Evolutionary conservation across 2,797 vertebrate species (phyloP), one percentile per base, ranked within the genome.

Genomic region (Scomberomorus guttatus): DNA sequence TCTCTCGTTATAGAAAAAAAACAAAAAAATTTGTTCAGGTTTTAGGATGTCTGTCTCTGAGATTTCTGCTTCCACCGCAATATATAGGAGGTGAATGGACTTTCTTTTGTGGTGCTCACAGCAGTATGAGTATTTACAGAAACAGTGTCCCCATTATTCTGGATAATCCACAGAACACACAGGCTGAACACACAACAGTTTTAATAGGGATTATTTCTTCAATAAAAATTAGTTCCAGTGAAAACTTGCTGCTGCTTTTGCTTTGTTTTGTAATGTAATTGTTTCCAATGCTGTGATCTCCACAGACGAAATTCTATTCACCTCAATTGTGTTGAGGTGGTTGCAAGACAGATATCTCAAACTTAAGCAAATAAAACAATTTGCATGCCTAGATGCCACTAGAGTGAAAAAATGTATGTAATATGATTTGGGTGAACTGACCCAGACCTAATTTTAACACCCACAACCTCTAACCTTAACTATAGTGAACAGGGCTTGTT

Each of bases 401-500:
- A 29, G 13, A 54, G 7, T 44, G 18, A 39, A 52, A 46, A 39
- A 18, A 24, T 77, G 15, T 34, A 39, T 25, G 12, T 37, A 54
- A 34, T 37, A 15, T 25, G 15, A 37, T 73, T 68, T 64, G 32
- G 4, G 65, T 58, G 50, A 79, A 75, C 63, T 24, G 42, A 46
- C 55, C 81, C 42, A 71, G 34, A 66, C 65, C 59, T 51, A 69
- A 61, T 72, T 55, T 12, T 51, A 50, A 71, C 70, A 80, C 54
- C 44, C 62, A 68, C 51, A 34, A 44, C 13, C 34, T 79, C 66
- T 59, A 64, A 56, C 64, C 13, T 20, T 50, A 77, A 29, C 44
- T 60, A 46, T 55, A 18, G 25, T 62, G 46, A 70, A 74, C 57
- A 71, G 58, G 48, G 25, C 57, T 58, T 51, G 55, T 55, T 39